Evolutionary conservation across 2,888 invertebrate species (phyloP), one percentile per base, ranked within the genome.

Genomic region (Chrysopilus asiliformis): DNA sequence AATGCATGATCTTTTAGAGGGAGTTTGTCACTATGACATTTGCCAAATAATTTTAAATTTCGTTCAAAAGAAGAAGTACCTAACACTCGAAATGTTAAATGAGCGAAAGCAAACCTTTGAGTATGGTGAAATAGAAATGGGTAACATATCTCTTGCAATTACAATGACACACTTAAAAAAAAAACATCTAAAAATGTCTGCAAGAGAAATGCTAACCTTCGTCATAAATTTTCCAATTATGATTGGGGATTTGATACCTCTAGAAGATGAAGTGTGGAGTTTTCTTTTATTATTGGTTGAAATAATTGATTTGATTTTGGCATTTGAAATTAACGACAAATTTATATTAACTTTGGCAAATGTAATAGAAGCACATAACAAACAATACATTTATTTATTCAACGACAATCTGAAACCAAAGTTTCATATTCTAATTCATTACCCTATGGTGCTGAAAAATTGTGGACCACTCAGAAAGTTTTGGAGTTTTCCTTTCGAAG

Each of bases 141-240:
- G 30, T 2, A 34, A 38, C 18, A 38, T 30, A n/a, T 34, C 38
- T 17, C 17, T 19, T n/a, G 29, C 19, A 27, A 38, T 38, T 20
- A 22, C 19, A 30, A 8, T 20, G 16, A 12, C 19, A 20, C 28
- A 38, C 17, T 20, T 29, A 16, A 6, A 18, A 7, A 34, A 20
- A 12, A 22, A 24, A 3, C 28, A 32, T 24, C 17, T 38, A 9
- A 3, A 40, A 34, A 34, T 38, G 25, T 47, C 49, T 16, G 49
- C 46, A 3, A 39, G 44, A 13, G 43, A 51, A 39, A 47, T 47
- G 45, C 43, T 47, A 32, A 44, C 45, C 15, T 49, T 49, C 35
- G 22, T 39, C 5, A 10, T 29, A 13, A 43, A 43, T 42, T 46
- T 49, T 38, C 38, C 45, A 5, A 16, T 49, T n/a, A 43, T 49